Evolutionary conservation across 2,113 vertebrate species (phyloP), one percentile per base, ranked within the genome.

Genomic region (Erythrolamprus reginae): DNA sequence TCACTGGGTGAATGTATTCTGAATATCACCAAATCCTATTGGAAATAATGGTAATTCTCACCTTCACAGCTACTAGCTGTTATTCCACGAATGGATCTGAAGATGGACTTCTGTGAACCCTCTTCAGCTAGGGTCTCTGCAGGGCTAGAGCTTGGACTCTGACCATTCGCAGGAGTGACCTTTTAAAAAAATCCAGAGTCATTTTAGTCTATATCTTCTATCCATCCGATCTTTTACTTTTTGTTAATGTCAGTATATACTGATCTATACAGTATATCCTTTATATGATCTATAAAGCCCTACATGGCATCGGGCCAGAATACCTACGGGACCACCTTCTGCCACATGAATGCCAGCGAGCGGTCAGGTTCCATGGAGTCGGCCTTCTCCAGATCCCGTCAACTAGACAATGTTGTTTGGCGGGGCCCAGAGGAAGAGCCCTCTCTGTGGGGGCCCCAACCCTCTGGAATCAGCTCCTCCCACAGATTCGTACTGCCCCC

Each of bases 51-150:
- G 84, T 50, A n/a, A 70, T 94, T 85, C 97, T 96, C 96, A 99
- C 99, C 98, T 93, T 99, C 98, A 93, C 97, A 98, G 94, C 98
- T 99, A 96, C 98, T 99, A 84, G 98, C 98, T 95, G 98, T 97
- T 0, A 97, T 98, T 89, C 98, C 98, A 91, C 98, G 97, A 84
- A 98, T 97, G n/a, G 98, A 99, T 10, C 96, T 97, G 4, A 97
- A 98, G 0, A 89, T 95, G 0, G 98, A 99, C 89, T 98, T 98
- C 94, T 96, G 98, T 56, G 98, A 99, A 0, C 98, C 98, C 87
- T 99, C 99, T 94, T 99, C 98, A 28, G 97, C 96, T 33, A 98
- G 97, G 0, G 98, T 99, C 90, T 99, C 98, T 65, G 97, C 96
- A 0, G 97, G 96, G 89, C 97, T 96, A 47, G 98, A 97, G 94